Evolutionary conservation across 2,888 invertebrate genomes (phyloP), one percentile per base, ranked within the genome.

Genomic region (Eristalis tenax): DNA sequence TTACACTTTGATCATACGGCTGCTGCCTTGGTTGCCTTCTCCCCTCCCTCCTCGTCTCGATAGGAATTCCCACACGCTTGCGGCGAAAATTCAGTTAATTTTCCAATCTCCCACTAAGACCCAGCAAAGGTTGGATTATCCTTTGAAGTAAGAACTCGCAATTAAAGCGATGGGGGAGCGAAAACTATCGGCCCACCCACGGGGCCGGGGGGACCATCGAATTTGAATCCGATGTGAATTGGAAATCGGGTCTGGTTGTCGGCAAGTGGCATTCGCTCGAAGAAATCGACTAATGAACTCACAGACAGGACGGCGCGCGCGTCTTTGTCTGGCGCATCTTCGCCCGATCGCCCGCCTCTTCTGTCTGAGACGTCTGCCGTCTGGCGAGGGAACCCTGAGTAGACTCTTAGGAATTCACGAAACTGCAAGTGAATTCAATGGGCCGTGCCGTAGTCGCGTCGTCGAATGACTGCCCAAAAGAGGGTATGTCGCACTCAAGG

Each of bases 271-370:
- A 73, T 50, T 40, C 56, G 86, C 83, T 83, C 50, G 64, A 86
- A 83, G 86, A 86, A 86, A 83, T 83, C 86, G 78, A 83, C 86
- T 78, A 86, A 86, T 86, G 86, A 86, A 83, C 83, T 70, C 78
- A 79, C 78, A 86, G 86, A 86, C 86, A 78, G 66, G 83, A 86
- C 86, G 86, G 32, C 32, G 32, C 32, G 26, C 26, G 86, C 86
- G 83, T 83, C 86, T 86, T 83, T 86, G 86, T 86, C 80, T 76
- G 63, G 64, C 68, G 75, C 69, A 65, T 75, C 65, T 75, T 23
- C 8, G 38, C 57, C 59, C 32, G 66, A 66, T 73, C 68, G 68
- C 74, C 73, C 74, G 80, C 22, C 18, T 23, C 18, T 28, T 4
- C 28, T 28, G 28, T 28, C 63, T 64, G 64, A 26, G 26, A 26